Conservation (phyloP, 2,113 vertebrate species). For the Aegotheles bennettii region DNA sequence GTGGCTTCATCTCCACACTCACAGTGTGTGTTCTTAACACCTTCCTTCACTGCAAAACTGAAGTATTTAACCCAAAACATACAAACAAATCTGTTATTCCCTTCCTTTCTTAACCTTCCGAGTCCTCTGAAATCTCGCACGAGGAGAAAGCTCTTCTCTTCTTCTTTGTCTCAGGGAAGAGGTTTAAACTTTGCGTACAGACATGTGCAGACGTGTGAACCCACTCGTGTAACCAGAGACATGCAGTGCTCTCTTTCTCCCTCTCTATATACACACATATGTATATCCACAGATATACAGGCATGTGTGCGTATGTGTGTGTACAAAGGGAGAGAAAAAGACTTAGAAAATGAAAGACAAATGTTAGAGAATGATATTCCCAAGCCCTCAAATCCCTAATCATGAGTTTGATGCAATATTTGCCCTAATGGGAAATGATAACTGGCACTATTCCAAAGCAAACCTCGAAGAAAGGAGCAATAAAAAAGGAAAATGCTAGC, state of each 20-base stretch:
- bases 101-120: conserved; percentile 21
- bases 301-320: conserved; percentile 13
- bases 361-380: conserved; percentile 64
- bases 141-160: not conserved
- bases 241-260: not conserved
- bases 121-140: not conserved
- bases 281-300: not conserved
- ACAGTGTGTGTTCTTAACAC: conserved; percentile 46
- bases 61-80: conserved; percentile 59
- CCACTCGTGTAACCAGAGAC: not conserved
- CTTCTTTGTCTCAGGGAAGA: not conserved
- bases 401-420: conserved; percentile 75
- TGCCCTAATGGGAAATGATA: conserved; percentile 73
- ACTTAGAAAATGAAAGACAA: conserved; percentile 65
- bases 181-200: not conserved
- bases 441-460: conserved; percentile 70
- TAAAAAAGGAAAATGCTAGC: conserved; percentile 58
- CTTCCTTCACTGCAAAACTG: conserved; percentile 41
- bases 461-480: conserved; percentile 72
- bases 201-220: not conserved
- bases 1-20: conserved; percentile 6
- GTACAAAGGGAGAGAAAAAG: conserved; percentile 24
- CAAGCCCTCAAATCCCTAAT: conserved; percentile 65
- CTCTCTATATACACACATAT: conserved; percentile 12
- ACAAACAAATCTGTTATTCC: conserved; percentile 61